These are phyloP conservation scores for Gallinago stenura DNA, from an alignment of 2,797 vertebrate genomes.

Conservation along the genomic window DNA sequence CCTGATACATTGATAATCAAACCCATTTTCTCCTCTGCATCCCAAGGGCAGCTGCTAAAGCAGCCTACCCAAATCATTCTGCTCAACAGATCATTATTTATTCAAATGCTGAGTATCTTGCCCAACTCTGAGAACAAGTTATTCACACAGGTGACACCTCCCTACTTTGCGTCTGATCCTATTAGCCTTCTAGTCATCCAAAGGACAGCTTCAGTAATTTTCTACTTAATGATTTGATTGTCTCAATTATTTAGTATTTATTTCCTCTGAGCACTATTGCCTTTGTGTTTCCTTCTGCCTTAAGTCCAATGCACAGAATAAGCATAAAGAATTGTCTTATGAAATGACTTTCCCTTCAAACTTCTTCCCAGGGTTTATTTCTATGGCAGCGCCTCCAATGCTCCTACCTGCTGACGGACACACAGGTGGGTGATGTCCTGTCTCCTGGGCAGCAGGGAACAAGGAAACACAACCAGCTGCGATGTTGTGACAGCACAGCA, in stretches of 20 bases:
- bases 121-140: not conserved
- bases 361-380: not conserved
- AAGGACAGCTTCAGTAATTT: not conserved
- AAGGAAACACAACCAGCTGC: not conserved
- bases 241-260: not conserved
- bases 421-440: rapidly evolving
- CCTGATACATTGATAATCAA: rapidly evolving
- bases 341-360: not conserved
- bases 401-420: not conserved
- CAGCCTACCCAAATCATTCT: too few relatives aligned
- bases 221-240: not conserved
- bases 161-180: not conserved
- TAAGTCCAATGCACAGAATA: too few relatives aligned
- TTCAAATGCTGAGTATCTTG: too few relatives aligned
- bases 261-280: not conserved
- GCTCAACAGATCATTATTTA: not conserved
- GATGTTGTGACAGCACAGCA: rapidly evolving
- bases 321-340: not conserved
- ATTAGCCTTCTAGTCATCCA: not conserved
- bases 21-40: not conserved
- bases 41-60: not conserved
- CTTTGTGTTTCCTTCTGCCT: not conserved
- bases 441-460: not conserved
- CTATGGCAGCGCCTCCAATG: not conserved
- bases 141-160: not conserved